Evolutionary conservation across 2,113 vertebrate genomes (phyloP).

Genomic region (Cryptoleucopteryx plumbea): DNA sequence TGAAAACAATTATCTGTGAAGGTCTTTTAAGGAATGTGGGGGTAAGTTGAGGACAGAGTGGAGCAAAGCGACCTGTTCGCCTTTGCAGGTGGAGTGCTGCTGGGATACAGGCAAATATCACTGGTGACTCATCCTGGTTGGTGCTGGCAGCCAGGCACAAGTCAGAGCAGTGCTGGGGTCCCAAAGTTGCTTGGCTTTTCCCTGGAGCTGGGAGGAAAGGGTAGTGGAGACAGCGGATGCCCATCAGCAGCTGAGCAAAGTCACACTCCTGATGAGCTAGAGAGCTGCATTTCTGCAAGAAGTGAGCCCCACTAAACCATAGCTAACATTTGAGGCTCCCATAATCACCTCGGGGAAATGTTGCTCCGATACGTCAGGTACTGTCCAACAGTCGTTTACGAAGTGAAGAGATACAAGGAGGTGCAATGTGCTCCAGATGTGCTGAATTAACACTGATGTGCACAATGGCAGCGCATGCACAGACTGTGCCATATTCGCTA

Average conservation of each 20-base stretch:
- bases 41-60: not conserved
- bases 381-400: not conserved
- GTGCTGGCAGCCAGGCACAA: not conserved
- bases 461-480: accelerated
- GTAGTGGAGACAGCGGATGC: too few species aligned
- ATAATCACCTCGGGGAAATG: not conserved
- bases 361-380: accelerated
- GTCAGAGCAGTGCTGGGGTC: not conserved
- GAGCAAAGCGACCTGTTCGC: not conserved
- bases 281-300: not conserved
- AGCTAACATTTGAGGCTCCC: not conserved
- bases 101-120: not conserved
- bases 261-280: not conserved
- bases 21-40: not conserved
- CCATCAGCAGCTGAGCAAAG: not conserved
- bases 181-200: not conserved
- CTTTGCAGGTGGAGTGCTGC: not conserved
- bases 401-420: not conserved
- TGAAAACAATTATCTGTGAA: not conserved
- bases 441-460: not conserved
- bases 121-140: too few species aligned
- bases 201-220: not conserved
- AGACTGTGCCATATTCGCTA: accelerated
- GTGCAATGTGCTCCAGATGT: not conserved
- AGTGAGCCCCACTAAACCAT: not conserved